phyloP scores from a whole-genome alignment of 1,140 invertebrate species.

The Saxidomus purpurata region DNA sequence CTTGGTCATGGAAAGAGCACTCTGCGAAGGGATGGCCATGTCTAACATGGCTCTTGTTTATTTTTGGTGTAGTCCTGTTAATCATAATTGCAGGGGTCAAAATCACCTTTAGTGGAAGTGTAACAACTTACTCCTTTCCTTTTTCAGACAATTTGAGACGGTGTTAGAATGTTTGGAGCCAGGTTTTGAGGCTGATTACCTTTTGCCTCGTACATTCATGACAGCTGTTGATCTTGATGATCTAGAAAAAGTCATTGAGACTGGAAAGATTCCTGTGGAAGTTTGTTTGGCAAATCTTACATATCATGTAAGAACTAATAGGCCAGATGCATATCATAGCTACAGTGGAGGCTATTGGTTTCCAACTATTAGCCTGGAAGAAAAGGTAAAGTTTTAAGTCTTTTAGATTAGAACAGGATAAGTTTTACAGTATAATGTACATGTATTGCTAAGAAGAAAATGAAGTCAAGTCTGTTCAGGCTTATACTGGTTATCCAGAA shows the following conservation, averaged over 20 bases:
- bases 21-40: too few relatives aligned
- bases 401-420: too few relatives aligned
- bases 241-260: neutral
- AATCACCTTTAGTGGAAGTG: too few relatives aligned
- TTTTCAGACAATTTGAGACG: neutral
- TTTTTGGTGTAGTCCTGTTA: too few relatives aligned
- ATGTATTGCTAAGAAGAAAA: too few relatives aligned
- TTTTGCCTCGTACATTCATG: conserved; percentile 31
- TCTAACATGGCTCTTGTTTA: too few relatives aligned
- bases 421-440: too few relatives aligned
- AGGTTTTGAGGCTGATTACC: conserved; percentile 22
- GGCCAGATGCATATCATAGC: neutral
- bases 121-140: neutral
- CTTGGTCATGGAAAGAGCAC: too few relatives aligned
- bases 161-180: conserved; percentile 5
- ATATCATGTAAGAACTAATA: neutral
- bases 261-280: conserved; percentile 7
- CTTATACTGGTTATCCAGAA: too few relatives aligned
- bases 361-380: neutral
- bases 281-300: conserved; percentile 16
- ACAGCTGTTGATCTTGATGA: neutral
- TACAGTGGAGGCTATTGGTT: neutral
- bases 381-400: conserved; percentile 1
- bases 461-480: too few relatives aligned
- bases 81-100: too few relatives aligned